Evolutionary conservation across 2,797 vertebrate species (phyloP), one percentile per base, ranked within the genome.

Genomic region (Platyrinchus mystaceus): DNA sequence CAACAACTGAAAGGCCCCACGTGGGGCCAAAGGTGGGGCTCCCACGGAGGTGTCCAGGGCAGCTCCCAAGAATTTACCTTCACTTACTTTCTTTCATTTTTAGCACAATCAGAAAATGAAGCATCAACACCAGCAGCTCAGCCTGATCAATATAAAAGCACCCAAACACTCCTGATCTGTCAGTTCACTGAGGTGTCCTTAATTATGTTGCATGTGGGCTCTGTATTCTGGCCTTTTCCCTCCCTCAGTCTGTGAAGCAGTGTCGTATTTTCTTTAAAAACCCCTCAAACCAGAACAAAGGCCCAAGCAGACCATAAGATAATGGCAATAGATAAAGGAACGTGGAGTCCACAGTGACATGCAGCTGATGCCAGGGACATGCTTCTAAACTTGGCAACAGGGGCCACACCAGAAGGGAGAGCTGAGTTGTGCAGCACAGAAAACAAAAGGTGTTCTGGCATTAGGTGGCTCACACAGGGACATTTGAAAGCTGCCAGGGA

Each of bases 401-500:
- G 14, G 91, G 30, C 23, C n/a, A 75, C 84, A 91, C n/a, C 81
- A 93, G 82, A 97, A 95, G 70, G 21, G 34, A 82, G 21, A 53
- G 69, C 39, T 44, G 83, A 55, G 52, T 60, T 79, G 67, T 1
- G 39, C 28, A 88, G 80, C 67, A 74, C 58, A 73, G 16, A 94
- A 63, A 92, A 76, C 59, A 94, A 92, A 95, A 93, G 64, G 46
- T 69, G n/a, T 71, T 60, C 37, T n/a, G 37, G 83, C 50, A 30
- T 58, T n/a, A 41, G 39, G 59, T 39, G 75, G 67, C 14, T 89
- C 7, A 44, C 28, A 75, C 59, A 73, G 4, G 7, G 69, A 70
- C 2, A 6, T 30, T 27, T 46, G 56, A 28, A 59, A 93, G 64
- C 21, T 83, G 37, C 36, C 88, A 63, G 75, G 37, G 96, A 87